Evolutionary conservation across 1,140 invertebrate genomes (phyloP), one percentile per base, ranked within the genome.

Genomic region (Drosophila kohkoa): DNA sequence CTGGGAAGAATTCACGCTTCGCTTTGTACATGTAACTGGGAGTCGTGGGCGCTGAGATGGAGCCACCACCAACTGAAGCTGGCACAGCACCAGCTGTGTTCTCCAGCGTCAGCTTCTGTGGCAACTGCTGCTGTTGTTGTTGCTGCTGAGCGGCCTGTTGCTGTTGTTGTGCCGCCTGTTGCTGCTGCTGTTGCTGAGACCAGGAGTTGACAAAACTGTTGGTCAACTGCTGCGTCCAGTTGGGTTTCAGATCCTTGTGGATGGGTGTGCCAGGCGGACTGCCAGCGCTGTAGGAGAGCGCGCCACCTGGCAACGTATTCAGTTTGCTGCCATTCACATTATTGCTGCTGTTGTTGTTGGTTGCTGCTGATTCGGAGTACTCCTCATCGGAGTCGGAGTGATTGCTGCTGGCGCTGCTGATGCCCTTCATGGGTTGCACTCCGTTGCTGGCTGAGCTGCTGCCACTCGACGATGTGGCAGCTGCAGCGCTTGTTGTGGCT

Each of bases 381-480:
- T 97, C 96, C 91, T 96, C 96, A 78, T 96, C 95, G 0, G 96
- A 96, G 92, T 97, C 96, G 0, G 96, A 96, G 76, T 96, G 95
- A 89, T 96, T 96, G 86, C 95, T 95, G 74, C 95, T 95, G 54
- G 94, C 94, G 80, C 94, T 95, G 51, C 83, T 91, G 48, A 88
- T 89, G 11, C 85, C 85, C 78, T 89, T 89, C 85, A 89, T 89
- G 54, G 85, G 86, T 65, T 85, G 81, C 0, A 80, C 82, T 41
- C 75, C 92, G 75, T 90, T 93, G 66, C 92, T 93, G 4, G 90
- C 91, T 62, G 92, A 93, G 68, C 92, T 92, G 89, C 92, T 93
- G 76, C 92, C 92, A 35, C 76, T 81, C 2, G 69, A 64, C 5
- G 60, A 64, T 10, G 60, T 55, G 6, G 52, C 51, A 1, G 28